Evolutionary conservation across 2,113 vertebrate species (phyloP).

Genomic region (Pteropus alecto): DNA sequence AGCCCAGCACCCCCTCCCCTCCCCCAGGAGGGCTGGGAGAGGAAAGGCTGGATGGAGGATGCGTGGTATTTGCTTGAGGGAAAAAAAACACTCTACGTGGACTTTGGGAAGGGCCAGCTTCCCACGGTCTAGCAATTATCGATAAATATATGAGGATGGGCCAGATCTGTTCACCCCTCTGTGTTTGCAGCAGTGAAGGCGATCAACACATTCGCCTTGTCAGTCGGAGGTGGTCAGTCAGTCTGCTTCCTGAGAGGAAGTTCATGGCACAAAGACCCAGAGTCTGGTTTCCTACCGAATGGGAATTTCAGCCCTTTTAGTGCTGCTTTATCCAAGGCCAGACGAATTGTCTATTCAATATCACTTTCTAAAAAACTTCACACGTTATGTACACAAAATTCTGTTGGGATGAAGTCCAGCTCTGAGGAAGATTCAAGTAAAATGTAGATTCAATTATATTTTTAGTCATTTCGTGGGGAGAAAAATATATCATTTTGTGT

Average conservation of each 20-base stretch:
- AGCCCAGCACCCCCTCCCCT: rapidly evolving
- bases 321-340: background rate
- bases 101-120: rapidly evolving
- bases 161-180: background rate
- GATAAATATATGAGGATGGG: background rate
- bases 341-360: background rate
- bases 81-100: background rate
- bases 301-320: background rate
- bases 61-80: background rate
- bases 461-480: background rate
- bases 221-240: rapidly evolving
- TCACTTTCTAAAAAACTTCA: conserved; percentile 5
- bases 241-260: background rate
- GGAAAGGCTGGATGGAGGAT: background rate
- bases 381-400: background rate
- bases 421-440: background rate
- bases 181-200: background rate
- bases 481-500: background rate
- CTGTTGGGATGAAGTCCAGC: background rate
- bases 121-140: background rate
- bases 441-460: conserved; percentile 8
- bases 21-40: background rate
- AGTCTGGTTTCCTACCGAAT: background rate
- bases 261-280: too few relatives aligned
- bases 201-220: background rate